phyloP scores from a whole-genome alignment of 2,888 invertebrate species.

The Andrena hattorfiana region DNA sequence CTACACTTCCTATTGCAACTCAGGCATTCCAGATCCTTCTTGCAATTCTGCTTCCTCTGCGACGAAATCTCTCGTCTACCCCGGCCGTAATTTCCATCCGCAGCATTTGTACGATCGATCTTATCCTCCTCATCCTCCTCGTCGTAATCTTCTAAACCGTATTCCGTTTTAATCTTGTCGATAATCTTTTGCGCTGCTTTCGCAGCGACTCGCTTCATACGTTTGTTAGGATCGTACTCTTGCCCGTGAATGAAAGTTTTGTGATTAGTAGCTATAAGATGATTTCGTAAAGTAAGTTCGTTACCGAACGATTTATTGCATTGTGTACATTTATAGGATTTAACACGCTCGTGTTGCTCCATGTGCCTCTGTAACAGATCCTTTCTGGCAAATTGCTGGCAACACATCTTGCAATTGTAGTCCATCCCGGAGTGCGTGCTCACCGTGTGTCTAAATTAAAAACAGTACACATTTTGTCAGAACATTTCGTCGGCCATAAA shows the following conservation, averaged over 20 bases:
- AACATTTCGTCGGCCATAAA: not conserved
- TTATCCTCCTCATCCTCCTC: slow-evolving; percentile 67
- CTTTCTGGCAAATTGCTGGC: slow-evolving; percentile 75
- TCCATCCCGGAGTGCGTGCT: slow-evolving; percentile 71
- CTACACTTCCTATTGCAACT: slow-evolving; percentile 80
- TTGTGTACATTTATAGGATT: slow-evolving; percentile 80
- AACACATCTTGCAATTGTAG: slow-evolving; percentile 78
- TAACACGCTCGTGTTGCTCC: slow-evolving; percentile 75
- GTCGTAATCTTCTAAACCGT: slow-evolving; percentile 77
- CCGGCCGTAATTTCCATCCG: slow-evolving; percentile 46
- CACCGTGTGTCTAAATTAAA: slow-evolving; percentile 65
- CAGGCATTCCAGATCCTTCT: slow-evolving; percentile 77
- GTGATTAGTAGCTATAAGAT: slow-evolving; percentile 83
- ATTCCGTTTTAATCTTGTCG: slow-evolving; percentile 82
- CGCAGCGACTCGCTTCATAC: slow-evolving; percentile 82
- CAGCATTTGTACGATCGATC: slow-evolving; percentile 52
- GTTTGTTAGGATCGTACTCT: slow-evolving; percentile 83
- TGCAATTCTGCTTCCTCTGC: slow-evolving; percentile 63
- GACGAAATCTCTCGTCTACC: slow-evolving; percentile 46
- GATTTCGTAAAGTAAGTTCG: slow-evolving; percentile 82
- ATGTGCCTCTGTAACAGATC: slow-evolving; percentile 77
- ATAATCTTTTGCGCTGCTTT: slow-evolving; percentile 83
- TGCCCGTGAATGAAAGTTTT: slow-evolving; percentile 80
- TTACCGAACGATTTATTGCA: slow-evolving; percentile 81
- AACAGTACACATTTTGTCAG: slow-evolving; percentile 22